A percentile compares a stretch with the other conserved stretches of the same genome.
These are phyloP conservation scores for Ochotona princeps DNA, from an alignment of 2,113 vertebrate species.

Conservation along the genomic window DNA sequence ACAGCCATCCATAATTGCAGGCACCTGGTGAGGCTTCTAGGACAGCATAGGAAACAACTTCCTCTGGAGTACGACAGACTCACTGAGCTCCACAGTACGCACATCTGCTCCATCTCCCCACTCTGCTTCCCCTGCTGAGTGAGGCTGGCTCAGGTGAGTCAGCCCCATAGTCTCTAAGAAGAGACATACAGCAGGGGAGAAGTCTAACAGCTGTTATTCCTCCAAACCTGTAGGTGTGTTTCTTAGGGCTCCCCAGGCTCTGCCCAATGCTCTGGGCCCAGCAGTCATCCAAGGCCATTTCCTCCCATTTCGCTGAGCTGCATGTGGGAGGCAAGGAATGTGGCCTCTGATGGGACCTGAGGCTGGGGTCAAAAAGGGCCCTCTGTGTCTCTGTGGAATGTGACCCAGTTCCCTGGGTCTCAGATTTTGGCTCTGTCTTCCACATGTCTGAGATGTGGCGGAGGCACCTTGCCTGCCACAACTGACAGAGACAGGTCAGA, in stretches of 20 bases:
- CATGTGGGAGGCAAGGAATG: background rate
- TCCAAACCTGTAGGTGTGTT: background rate
- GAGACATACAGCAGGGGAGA: background rate
- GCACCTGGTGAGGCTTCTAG: background rate
- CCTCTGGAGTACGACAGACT: background rate
- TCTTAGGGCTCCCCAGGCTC: background rate
- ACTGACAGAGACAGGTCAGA: background rate
- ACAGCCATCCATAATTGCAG: background rate
- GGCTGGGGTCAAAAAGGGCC: background rate
- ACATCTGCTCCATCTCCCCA: background rate
- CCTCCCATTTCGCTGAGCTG: background rate
- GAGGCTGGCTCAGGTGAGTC: background rate
- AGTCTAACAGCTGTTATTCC: background rate
- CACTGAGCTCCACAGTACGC: background rate
- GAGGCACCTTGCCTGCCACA: background rate
- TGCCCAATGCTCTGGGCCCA: background rate
- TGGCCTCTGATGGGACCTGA: background rate
- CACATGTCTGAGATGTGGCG: slow-evolving; percentile 4
- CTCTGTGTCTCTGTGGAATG: background rate
- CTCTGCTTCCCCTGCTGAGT: rapidly evolving
- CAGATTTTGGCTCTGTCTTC: background rate
- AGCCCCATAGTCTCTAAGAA: background rate
- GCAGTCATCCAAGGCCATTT: background rate
- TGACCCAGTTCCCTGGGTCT: rapidly evolving
- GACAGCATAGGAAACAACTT: background rate